These are phyloP conservation scores for Ochotona curzoniae DNA, from an alignment of 2,113 vertebrate genomes.

Conservation along the genomic window DNA sequence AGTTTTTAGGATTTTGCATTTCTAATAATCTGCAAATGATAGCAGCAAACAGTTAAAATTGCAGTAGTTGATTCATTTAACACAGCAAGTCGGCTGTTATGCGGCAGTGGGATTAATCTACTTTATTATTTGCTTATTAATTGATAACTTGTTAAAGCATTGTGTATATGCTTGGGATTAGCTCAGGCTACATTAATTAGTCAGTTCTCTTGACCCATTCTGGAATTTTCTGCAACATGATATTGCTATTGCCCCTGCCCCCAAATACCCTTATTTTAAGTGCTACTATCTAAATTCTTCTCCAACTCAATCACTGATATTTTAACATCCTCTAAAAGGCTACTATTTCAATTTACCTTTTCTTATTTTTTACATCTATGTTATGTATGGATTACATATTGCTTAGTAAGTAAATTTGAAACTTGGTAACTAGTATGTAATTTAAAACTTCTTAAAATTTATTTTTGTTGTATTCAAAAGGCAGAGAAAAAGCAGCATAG, in stretches of 20 bases:
- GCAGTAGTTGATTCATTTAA: not conserved
- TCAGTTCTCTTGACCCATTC: not conserved
- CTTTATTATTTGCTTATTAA: not conserved
- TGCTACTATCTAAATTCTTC: not conserved
- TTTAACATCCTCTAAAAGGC: not conserved
- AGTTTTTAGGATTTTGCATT: not conserved
- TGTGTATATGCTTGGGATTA: not conserved
- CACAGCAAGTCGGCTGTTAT: not conserved
- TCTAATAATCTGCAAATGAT: not conserved
- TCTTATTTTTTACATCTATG: not conserved
- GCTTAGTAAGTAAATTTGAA: too few species aligned
- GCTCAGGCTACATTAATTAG: not conserved
- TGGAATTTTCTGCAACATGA: not conserved
- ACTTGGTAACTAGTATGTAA: too few species aligned
- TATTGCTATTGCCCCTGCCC: not conserved
- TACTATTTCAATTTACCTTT: not conserved
- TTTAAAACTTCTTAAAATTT: too few species aligned
- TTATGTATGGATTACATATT: not conserved
- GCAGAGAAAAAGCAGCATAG: too few species aligned
- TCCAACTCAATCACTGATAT: not conserved
- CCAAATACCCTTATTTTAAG: not conserved
- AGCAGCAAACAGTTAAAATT: not conserved
- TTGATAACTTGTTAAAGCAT: not conserved
- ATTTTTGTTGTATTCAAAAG: too few species aligned
- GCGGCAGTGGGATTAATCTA: not conserved